Percentiles rank a stretch among this genome's conserved stretches.
phyloP scores from a whole-genome alignment of 2,797 vertebrate species.

The Rhodeus uyekii region DNA sequence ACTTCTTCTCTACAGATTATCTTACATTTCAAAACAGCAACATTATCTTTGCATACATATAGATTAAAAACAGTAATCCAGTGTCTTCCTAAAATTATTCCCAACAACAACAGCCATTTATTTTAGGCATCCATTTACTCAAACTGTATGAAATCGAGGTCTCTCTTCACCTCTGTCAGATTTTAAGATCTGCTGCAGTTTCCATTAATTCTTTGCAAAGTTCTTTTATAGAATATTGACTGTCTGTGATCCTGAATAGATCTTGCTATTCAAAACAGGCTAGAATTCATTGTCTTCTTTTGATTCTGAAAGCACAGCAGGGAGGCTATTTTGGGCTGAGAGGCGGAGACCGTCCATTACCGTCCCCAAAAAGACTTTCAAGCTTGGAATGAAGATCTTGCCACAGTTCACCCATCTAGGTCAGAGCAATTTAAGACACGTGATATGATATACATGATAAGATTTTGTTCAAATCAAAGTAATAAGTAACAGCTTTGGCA shows the following conservation, averaged over 20 bases:
- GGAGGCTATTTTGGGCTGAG: constrained; percentile 67
- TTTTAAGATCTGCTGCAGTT: background rate
- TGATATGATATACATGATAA: constrained; percentile 21
- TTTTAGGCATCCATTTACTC: background rate
- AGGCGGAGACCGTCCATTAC: constrained; percentile 71
- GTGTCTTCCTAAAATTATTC: constrained; percentile 7
- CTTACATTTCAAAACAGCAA: background rate
- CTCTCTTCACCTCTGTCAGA: background rate
- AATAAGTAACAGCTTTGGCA: background rate
- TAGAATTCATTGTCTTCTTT: constrained; percentile 51
- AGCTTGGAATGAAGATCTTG: constrained; percentile 93
- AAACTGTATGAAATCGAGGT: background rate
- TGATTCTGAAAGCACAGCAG: constrained; percentile 7
- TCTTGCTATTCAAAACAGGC: constrained; percentile 48
- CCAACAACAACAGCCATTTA: background rate
- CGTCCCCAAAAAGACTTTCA: constrained; percentile 84
- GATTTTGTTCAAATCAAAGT: background rate
- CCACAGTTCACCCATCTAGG: constrained; percentile 96
- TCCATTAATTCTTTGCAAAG: background rate
- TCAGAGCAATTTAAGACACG: constrained; percentile 22
- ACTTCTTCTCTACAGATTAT: background rate
- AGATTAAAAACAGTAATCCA: constrained; percentile 13
- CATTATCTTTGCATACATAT: background rate
- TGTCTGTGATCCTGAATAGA: background rate
- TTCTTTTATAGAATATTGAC: constrained; percentile 13